phyloP scores from a whole-genome alignment of 2,113 vertebrate species.

The Origma solitaria region DNA sequence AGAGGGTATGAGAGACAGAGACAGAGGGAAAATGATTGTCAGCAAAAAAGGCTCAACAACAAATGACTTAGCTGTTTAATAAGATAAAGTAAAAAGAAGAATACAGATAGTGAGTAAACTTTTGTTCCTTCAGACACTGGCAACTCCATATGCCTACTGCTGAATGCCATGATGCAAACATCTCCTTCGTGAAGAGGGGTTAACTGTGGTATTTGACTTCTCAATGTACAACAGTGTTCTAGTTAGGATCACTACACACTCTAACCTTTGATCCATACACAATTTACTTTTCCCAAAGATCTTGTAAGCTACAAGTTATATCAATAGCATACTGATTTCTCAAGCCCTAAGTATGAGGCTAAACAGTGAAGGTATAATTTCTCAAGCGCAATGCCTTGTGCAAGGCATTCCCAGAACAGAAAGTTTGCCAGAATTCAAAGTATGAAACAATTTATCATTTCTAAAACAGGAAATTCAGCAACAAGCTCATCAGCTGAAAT shows the following conservation, averaged over 20 bases:
- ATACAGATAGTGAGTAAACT: background rate
- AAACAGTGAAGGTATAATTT: background rate
- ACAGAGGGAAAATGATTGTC: background rate
- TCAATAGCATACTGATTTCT: background rate
- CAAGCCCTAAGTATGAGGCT: accelerated
- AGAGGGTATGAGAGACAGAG: background rate
- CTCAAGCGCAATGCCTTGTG: background rate
- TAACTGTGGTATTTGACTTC: background rate
- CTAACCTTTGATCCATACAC: background rate
- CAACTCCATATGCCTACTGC: accelerated
- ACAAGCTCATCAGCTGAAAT: background rate
- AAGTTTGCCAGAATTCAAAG: background rate
- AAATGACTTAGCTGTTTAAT: background rate
- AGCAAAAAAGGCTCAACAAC: background rate
- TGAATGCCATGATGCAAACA: background rate
- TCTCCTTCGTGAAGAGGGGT: accelerated
- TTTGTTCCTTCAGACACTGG: background rate
- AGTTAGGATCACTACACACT: background rate
- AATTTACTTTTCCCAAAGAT: background rate
- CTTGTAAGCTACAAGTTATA: background rate
- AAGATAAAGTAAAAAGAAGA: background rate
- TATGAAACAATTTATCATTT: background rate
- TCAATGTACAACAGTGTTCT: background rate
- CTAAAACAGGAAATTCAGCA: background rate
- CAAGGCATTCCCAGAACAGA: background rate